A percentile compares a stretch with the other conserved stretches of the same genome.
These are phyloP conservation scores for Echinops telfairi DNA, from an alignment of 2,113 vertebrate species.

Conservation along the genomic window DNA sequence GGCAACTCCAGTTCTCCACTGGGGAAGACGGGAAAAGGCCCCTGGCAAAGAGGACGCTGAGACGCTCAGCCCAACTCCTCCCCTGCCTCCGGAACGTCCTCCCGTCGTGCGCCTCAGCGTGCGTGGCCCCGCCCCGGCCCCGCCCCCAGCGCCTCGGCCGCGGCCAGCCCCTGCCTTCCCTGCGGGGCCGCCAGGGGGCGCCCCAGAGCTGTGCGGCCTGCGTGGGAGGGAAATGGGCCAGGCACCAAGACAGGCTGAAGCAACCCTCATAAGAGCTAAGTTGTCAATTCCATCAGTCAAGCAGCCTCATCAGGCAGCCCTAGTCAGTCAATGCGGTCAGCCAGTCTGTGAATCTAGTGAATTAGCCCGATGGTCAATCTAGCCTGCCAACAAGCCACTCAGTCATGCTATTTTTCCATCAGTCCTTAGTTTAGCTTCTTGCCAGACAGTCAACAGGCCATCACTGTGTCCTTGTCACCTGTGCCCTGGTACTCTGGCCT, in stretches of 20 bases:
- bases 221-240: neutral
- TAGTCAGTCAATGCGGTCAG: neutral
- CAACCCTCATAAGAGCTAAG: neutral
- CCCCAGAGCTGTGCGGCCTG: fast-evolving
- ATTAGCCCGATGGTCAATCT: neutral
- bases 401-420: neutral
- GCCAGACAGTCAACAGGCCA: neutral
- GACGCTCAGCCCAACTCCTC: fast-evolving
- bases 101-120: fast-evolving
- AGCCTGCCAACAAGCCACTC: neutral
- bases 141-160: neutral
- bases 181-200: neutral
- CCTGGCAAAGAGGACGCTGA: fast-evolving
- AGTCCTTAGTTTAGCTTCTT: neutral
- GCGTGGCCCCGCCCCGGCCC: neutral
- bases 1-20: neutral
- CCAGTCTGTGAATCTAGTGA: too few relatives aligned
- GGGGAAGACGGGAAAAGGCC: fast-evolving
- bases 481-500: neutral
- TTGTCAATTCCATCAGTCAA: too few relatives aligned
- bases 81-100: neutral
- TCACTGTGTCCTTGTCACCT: neutral
- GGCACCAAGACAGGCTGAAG: neutral
- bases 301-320: neutral
- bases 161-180: too few relatives aligned